Evolutionary conservation across 1,140 invertebrate species (phyloP), one percentile per base, ranked within the genome.

Genomic region (Palaemon carinicauda): DNA sequence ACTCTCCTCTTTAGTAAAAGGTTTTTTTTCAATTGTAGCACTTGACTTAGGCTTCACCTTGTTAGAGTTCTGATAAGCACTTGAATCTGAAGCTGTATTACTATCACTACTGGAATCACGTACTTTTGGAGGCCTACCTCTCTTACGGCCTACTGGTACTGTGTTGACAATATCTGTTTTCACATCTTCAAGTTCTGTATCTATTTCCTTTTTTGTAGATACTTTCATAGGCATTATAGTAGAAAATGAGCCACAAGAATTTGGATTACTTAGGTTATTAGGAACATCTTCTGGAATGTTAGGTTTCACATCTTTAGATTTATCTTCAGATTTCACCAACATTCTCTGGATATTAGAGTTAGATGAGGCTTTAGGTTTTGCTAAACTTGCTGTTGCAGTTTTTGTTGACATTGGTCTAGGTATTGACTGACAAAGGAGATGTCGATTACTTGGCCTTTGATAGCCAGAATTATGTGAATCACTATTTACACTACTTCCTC

Each of bases 61-160:
- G 53, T 80, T 86, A 50, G 53, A 74, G 41, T 86, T 80, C 31
- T 81, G 87, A 52, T 74, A 41, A 79, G 52, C 50, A n/a, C 52
- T 54, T 51, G 73, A 65, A 69, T 75, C 24, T 78, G 79, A 53
- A 5, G 65, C 21, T 29, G 71, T 65, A 33, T 31, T 82, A 77
- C 65, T 77, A 29, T 82, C 77, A 60, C 81, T 74, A 73, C 77
- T 60, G 50, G 75, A 60, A 54, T 79, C 88, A 81, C 87, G 83
- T 21, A 65, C 80, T 51, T 89, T 89, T 19, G 85, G 88, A 86
- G 88, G 88, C 17, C 86, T 65, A 27, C 88, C 88, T 81, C 86
- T 87, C 71, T 85, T 88, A 19, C 86, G 74, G 19, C 52, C 41
- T 27, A 82, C 29, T 5, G 24, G 50, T 21, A 54, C 27, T 12